phyloP scores from a whole-genome alignment of 2,888 invertebrate genomes.

The Acanthococcus lagerstroemiae region DNA sequence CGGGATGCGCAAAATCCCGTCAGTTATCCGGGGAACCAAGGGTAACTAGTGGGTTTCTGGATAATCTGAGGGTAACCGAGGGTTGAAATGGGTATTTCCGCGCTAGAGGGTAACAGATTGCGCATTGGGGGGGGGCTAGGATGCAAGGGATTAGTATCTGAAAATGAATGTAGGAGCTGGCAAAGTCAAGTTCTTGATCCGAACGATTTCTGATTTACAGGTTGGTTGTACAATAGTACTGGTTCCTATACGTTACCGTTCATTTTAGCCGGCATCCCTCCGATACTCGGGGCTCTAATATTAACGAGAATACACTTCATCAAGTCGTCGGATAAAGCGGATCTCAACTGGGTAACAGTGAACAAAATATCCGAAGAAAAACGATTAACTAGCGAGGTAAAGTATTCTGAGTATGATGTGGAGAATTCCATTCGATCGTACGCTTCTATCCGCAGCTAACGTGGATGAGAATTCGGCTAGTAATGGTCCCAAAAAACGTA shows the following conservation, averaged over 20 bases:
- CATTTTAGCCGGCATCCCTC: constrained; percentile 72
- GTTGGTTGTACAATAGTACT: constrained; percentile 43
- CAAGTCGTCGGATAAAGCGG: not conserved
- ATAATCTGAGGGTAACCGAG: too few relatives aligned
- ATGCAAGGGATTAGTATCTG: too few relatives aligned
- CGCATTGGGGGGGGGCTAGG: too few relatives aligned
- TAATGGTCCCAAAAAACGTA: too few relatives aligned
- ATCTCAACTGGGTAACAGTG: not conserved
- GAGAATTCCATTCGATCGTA: too few relatives aligned
- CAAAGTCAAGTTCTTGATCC: too few relatives aligned
- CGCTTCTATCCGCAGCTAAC: too few relatives aligned
- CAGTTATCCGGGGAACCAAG: too few relatives aligned
- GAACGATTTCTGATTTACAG: constrained; percentile 40
- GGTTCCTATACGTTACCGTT: constrained; percentile 65
- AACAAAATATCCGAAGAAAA: not conserved
- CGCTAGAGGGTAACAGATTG: too few relatives aligned
- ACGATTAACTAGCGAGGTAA: not conserved
- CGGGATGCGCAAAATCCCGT: too few relatives aligned
- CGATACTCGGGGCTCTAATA: constrained; percentile 60
- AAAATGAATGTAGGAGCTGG: not conserved
- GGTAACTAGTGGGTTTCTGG: too few relatives aligned
- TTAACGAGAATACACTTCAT: constrained; percentile 27
- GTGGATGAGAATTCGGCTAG: too few relatives aligned
- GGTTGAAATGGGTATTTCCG: not conserved
- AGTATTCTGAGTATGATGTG: not conserved